A percentile compares a stretch with the other conserved stretches of the same genome.
phyloP scores from a whole-genome alignment of 2,888 invertebrate species.

The Drosophila mulleri region DNA sequence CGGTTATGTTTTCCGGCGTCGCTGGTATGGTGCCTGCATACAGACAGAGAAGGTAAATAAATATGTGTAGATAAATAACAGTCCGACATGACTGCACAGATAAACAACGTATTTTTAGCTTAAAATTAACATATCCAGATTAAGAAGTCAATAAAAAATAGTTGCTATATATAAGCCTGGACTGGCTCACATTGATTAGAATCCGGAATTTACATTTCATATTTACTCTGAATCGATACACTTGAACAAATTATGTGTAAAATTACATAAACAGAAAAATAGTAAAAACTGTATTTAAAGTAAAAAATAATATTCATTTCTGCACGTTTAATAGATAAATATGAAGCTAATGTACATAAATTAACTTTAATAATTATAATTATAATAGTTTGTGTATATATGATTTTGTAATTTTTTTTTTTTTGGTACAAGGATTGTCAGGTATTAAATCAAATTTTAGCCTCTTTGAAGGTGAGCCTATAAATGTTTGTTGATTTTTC shows the following conservation, averaged over 20 bases:
- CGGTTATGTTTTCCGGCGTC: slow-evolving; percentile 94
- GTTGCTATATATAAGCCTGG: not conserved
- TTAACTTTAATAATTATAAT: not conserved
- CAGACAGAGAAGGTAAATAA: slow-evolving; percentile 41
- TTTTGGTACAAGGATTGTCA: too few relatives aligned
- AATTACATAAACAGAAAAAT: not conserved
- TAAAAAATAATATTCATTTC: not conserved
- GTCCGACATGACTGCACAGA: not conserved
- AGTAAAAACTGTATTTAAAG: not conserved
- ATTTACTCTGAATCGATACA: not conserved
- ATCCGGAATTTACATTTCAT: slow-evolving; percentile 3
- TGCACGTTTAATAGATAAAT: too few relatives aligned
- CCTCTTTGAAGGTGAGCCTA: too few relatives aligned
- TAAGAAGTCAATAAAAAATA: not conserved
- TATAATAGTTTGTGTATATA: not conserved
- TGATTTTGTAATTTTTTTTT: too few relatives aligned
- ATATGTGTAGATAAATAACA: not conserved
- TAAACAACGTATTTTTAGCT: not conserved
- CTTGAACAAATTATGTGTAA: not conserved
- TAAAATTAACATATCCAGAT: not conserved
- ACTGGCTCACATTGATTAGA: not conserved
- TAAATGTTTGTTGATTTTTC: not conserved
- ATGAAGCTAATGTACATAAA: too few relatives aligned
- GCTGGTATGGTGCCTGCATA: slow-evolving; percentile 90
- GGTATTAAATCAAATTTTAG: too few relatives aligned